Base-by-base conservation (phyloP, 2,888 invertebrate species). In the Clivina fossor region DNA sequence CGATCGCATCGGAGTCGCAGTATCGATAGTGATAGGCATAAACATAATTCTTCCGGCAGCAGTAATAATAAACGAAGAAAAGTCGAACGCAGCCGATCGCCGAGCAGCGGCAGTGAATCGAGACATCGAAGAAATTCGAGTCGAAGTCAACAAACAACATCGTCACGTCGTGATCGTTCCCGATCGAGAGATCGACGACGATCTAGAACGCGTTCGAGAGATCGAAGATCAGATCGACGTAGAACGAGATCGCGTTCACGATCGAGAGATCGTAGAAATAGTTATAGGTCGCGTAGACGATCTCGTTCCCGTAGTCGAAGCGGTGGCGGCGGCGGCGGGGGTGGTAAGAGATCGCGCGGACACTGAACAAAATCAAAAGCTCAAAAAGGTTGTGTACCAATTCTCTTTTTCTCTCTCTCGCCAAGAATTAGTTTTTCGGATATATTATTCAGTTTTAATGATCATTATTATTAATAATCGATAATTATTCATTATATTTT, bases 281-380 rank as follows among this genome's bases (percentile, higher is more conserved):
- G 33, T 15, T 47, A 47, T n/a, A 60, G 60, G 33, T 63, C 62
- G 4, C 60, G 63, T 15, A 44, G 50, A 26, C 24, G 56, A 22
- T 53, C 57, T n/a, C 48, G 59, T 20, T 46, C 59, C 9, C 32
- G 59, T 41, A 62, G 60, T 44, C 64, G 66, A 53, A 64, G 60
- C 13, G 44, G 65, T 53, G 67, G 65, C 62, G 64, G 65, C n/a
- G n/a, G n/a, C 55, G 60, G 24, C 13, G 44, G 65, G 53, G 67
- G 65, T 63, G 64, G 65, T 64, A 68, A 66, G 64, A 66, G 66
- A 60, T 64, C 64, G 55, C 63, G 61, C 57, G 66, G 66, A 62
- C 64, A 66, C 58, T 67, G 65, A 64, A 60, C 49, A n/a, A n/a
- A n/a, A n/a, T n/a, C n/a, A n/a, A n/a, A n/a, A n/a, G 32, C 24